Conservation (phyloP, 2,888 invertebrate genomes). For the Athetis lepigone region DNA sequence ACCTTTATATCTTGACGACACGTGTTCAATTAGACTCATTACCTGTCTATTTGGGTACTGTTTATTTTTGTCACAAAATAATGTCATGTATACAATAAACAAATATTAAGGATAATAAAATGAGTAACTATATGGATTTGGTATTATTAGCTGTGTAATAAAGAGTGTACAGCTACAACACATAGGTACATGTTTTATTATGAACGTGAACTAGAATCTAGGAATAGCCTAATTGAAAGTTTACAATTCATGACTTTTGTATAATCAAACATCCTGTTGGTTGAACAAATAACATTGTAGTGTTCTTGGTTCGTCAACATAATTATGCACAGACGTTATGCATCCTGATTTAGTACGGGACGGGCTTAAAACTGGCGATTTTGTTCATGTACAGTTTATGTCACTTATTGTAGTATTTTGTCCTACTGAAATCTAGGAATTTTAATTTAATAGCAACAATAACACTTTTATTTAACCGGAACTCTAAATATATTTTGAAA, state of each 20-base stretch:
- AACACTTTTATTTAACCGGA: too few species aligned
- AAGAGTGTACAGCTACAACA: too few species aligned
- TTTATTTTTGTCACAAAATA: background rate
- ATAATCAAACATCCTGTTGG: slow-evolving; percentile 70
- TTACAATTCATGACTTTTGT: slow-evolving; percentile 65
- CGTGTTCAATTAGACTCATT: background rate
- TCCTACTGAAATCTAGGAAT: too few species aligned
- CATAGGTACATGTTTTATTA: slow-evolving; percentile 16
- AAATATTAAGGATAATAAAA: too few species aligned
- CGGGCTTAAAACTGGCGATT: background rate
- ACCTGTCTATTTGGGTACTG: background rate
- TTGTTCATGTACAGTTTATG: too few species aligned
- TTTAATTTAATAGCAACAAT: too few species aligned
- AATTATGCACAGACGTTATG: slow-evolving; percentile 23
- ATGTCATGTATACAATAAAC: too few species aligned
- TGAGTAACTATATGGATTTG: too few species aligned
- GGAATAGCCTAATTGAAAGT: slow-evolving; percentile 63
- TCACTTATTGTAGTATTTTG: too few species aligned
- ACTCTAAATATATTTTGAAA: too few species aligned
- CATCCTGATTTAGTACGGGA: slow-evolving; percentile 8
- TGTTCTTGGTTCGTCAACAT: slow-evolving; percentile 42
- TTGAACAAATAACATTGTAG: slow-evolving; percentile 63
- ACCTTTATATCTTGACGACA: too few species aligned
- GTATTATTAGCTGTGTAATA: too few species aligned
- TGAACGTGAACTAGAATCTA: slow-evolving; percentile 44